Conservation (phyloP, 1,140 invertebrate genomes). For the Pantala flavescens region DNA sequence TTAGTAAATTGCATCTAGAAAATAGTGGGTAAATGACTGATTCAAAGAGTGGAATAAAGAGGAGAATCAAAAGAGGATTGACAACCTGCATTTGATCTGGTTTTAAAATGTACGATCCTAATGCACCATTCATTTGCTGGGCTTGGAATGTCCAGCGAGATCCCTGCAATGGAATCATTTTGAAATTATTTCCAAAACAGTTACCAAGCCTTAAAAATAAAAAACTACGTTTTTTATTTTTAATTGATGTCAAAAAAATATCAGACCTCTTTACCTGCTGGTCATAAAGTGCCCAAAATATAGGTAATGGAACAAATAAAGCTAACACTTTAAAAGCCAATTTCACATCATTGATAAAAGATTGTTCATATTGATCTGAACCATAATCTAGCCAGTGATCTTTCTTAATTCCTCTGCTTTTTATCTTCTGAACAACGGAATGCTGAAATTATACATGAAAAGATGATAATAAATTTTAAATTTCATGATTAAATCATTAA, state of each 20-base stretch:
- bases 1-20: conserved; percentile 31
- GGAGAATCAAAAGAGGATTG: conserved; percentile 66
- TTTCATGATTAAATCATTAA: neutral
- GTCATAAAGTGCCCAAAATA: conserved; percentile 50
- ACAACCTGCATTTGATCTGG: conserved; percentile 73
- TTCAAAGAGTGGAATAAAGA: conserved; percentile 72
- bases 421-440: neutral
- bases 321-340: conserved; percentile 37
- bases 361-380: conserved; percentile 37
- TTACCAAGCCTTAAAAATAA: no score
- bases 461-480: neutral
- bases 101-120: conserved; percentile 50
- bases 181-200: neutral
- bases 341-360: conserved; percentile 41
- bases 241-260: no score
- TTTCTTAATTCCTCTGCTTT: conserved; percentile 25
- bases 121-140: conserved; percentile 53
- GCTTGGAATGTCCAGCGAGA: conserved; percentile 69
- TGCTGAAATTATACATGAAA: neutral
- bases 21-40: conserved; percentile 40
- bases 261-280: conserved; percentile 29
- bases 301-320: conserved; percentile 45
- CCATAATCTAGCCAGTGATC: conserved; percentile 49
- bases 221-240: no score
- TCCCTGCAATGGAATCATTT: conserved; percentile 36